These are phyloP conservation scores for Recurvirostra avosetta DNA, from an alignment of 2,113 vertebrate genomes.

Conservation along the genomic window DNA sequence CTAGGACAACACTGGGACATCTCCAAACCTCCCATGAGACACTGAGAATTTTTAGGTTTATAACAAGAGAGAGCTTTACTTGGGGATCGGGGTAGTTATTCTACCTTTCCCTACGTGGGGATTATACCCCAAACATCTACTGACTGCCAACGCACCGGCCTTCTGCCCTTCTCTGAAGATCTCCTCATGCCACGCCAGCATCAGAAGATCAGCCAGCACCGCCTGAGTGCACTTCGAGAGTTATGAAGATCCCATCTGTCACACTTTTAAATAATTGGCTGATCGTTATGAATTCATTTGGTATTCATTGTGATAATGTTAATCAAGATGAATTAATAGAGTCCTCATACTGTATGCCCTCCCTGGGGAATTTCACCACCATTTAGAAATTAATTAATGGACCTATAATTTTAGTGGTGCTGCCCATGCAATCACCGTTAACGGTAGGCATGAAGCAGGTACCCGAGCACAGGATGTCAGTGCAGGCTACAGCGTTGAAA, in stretches of 20 bases:
- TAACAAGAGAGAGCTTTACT: neutral
- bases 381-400: slow-evolving; percentile 57
- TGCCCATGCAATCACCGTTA: neutral
- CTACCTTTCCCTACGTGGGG: neutral
- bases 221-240: neutral
- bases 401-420: neutral
- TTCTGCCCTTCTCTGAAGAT: neutral
- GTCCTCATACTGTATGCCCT: neutral
- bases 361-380: slow-evolving; percentile 32
- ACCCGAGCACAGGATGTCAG: neutral
- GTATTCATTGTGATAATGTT: slow-evolving; percentile 60
- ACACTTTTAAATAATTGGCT: slow-evolving; percentile 56
- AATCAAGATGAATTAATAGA: slow-evolving; percentile 66
- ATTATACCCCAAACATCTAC: neutral
- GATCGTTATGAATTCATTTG: slow-evolving; percentile 58
- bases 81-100: neutral
- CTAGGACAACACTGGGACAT: neutral
- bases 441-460: neutral
- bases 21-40: neutral
- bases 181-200: neutral
- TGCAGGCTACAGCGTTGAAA: neutral
- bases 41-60: neutral
- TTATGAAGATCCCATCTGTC: slow-evolving; percentile 43
- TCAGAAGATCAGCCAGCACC: neutral
- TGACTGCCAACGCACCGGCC: neutral